Base-by-base conservation (phyloP, 2,113 vertebrate species). In the Potamarius usumacintae region DNA sequence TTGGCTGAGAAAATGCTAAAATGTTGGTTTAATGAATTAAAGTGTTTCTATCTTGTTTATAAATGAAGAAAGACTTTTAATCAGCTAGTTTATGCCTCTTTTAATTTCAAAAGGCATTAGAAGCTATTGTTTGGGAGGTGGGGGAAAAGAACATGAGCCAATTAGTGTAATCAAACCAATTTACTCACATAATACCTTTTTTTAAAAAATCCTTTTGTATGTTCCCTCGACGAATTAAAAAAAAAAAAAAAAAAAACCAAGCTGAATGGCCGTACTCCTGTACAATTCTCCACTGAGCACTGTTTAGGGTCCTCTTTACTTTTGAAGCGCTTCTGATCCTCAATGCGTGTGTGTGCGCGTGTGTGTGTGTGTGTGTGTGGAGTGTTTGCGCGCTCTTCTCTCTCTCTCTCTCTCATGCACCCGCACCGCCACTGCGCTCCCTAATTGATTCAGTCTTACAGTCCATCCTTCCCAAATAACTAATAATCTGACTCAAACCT, bases 381-480 rank as follows among this genome's bases (percentile, higher is more conserved):
- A 78, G 25, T n/a, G 76, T 27, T n/a, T 50, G 72, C 42, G 12
- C 5, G 52, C 72, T 52, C 42, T 52, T 18, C 27, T 18, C n/a
- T 34, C 52, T 27, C 63, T 92, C 92, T 89, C 50, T 93, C 91
- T 94, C 92, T 53, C 63, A 92, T 94, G 95, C 94, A 93, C 95
- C 92, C 94, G 95, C 94, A 93, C 95, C 94, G 92, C 94, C 92
- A 94, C 94, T 94, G 95, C 96, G 94, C 95, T 96, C 95, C 95
- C 97, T 97, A 97, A 98, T 97, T 97, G 97, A 97, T 97, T 97
- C 97, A 96, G 94, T 93, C 96, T 95, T 96, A 95, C 94, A 97
- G 97, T 96, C 96, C 96, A 95, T 97, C 97, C 97, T 96, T 96
- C 96, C 91, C 86, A 92, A 94, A 96, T 96, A 94, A 96, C 94